Conservation (phyloP, 2,888 invertebrate species). For the Ligdia adustata region DNA sequence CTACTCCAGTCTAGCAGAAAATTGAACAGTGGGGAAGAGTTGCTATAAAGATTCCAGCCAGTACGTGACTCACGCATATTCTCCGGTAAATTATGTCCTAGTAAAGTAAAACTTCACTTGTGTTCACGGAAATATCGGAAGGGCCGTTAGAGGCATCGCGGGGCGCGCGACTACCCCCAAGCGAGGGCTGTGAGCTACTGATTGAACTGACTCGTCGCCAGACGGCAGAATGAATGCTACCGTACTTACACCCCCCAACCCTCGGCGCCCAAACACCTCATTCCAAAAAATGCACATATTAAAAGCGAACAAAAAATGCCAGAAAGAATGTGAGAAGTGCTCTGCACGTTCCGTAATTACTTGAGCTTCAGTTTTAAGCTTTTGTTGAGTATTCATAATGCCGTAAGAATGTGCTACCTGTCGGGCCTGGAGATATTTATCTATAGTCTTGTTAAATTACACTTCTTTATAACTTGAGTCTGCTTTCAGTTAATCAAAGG, state of each 20-base stretch:
- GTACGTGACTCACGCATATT: conserved; percentile 49
- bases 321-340: conserved; percentile 65
- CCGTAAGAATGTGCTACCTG: conserved; percentile 55
- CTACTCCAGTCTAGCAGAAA: conserved; percentile 17
- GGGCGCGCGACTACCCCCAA: conserved; percentile 63
- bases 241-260: conserved; percentile 55
- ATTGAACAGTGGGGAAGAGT: conserved; percentile 8
- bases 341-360: conserved; percentile 56
- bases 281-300: conserved; percentile 72
- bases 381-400: conserved; percentile 53
- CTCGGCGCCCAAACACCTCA: conserved; percentile 56
- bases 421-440: conserved; percentile 49
- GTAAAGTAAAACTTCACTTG: conserved; percentile 62
- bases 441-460: conserved; percentile 41
- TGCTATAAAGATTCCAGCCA: conserved; percentile 47
- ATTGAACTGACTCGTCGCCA: conserved; percentile 47
- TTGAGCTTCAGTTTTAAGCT: conserved; percentile 46
- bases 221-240: conserved; percentile 62
- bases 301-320: conserved; percentile 62
- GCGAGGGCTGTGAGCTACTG: conserved; percentile 66
- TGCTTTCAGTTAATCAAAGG: conserved; percentile 23
- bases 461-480: conserved; percentile 30
- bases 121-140: conserved; percentile 48
- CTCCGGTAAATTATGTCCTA: conserved; percentile 41
- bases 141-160: conserved; percentile 54